phyloP scores from a whole-genome alignment of 2,797 vertebrate genomes.

The Muraenolepis orangiensis region DNA sequence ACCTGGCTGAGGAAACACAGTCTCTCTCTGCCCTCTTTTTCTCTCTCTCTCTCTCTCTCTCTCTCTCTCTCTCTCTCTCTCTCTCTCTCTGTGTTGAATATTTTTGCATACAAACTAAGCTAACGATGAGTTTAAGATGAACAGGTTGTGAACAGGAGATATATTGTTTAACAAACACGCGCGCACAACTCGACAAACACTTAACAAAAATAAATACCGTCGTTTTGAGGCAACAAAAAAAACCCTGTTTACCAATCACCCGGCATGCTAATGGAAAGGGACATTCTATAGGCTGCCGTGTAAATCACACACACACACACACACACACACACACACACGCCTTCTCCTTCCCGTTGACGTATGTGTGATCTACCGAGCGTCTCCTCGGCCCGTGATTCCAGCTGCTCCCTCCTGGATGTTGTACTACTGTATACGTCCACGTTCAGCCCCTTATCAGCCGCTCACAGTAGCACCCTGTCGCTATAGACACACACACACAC shows the following conservation, averaged over 20 bases:
- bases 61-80: no score
- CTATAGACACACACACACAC: no score
- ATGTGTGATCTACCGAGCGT: slow-evolving; percentile 68
- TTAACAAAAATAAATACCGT: no score
- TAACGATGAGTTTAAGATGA: not conserved
- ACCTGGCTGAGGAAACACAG: slow-evolving; percentile 41
- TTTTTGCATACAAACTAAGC: not conserved
- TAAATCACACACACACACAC: no score
- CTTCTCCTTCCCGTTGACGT: no score
- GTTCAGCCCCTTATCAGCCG: slow-evolving; percentile 77
- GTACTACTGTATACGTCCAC: slow-evolving; percentile 76
- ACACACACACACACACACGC: slow-evolving; percentile 33
- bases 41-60: no score
- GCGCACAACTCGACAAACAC: slow-evolving; percentile 7
- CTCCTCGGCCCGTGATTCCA: slow-evolving; percentile 44
- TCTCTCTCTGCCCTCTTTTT: no score
- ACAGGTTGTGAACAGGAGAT: not conserved
- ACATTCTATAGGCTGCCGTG: slow-evolving; percentile 45
- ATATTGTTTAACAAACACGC: not conserved
- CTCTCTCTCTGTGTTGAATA: not conserved
- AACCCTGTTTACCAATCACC: slow-evolving; percentile 39
- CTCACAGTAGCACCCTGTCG: slow-evolving; percentile 70
- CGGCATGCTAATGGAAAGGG: slow-evolving; percentile 23
- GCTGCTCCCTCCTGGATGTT: slow-evolving; percentile 49
- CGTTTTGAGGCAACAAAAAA: no score